Evolutionary conservation across 2,113 vertebrate species (phyloP).

Genomic region (Montifringilla adamsi): DNA sequence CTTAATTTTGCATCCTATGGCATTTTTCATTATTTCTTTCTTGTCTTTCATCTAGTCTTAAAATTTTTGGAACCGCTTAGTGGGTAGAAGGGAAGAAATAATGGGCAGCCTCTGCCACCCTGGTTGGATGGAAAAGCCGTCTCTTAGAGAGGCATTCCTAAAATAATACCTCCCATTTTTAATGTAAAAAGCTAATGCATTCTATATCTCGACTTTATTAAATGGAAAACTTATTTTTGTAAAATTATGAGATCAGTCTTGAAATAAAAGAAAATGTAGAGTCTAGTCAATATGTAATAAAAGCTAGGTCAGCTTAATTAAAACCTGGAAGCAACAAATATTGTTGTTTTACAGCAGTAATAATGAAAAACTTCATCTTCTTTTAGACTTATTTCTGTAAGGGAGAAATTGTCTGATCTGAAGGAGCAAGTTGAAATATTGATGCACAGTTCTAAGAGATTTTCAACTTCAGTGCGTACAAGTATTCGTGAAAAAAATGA

Average conservation of each 20-base stretch:
- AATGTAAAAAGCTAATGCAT: neutral
- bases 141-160: neutral
- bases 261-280: neutral
- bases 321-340: neutral
- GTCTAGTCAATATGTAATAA: neutral
- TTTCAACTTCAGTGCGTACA: neutral
- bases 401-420: conserved; percentile 67
- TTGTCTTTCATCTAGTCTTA: neutral
- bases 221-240: neutral
- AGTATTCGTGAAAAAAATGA: neutral
- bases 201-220: neutral
- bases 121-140: neutral
- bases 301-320: neutral
- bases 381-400: conserved; percentile 72
- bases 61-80: neutral
- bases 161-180: neutral
- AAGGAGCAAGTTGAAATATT: conserved; percentile 67
- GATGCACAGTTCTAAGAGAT: conserved; percentile 30
- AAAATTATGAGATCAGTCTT: neutral
- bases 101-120: neutral
- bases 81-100: neutral
- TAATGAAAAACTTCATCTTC: conserved; percentile 14
- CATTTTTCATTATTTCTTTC: neutral
- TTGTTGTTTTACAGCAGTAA: neutral
- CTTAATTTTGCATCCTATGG: neutral